These are phyloP conservation scores for Drosophila setifemur DNA, from an alignment of 1,140 invertebrate species.

Conservation along the genomic window DNA sequence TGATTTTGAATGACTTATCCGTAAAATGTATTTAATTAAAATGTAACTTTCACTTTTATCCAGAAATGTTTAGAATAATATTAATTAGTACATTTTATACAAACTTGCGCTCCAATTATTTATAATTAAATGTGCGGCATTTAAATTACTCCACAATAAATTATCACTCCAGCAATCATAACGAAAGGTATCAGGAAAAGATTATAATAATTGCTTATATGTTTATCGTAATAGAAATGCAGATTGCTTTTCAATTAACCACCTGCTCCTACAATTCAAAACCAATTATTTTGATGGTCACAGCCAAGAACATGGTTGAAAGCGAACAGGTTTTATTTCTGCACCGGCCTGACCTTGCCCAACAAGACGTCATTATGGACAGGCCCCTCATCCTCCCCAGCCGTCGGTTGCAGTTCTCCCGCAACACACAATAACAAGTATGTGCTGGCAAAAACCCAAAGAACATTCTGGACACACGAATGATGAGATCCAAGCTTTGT, in stretches of 20 bases:
- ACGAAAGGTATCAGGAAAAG: background rate
- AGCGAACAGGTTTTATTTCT: constrained; percentile 23
- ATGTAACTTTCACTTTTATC: too few species aligned
- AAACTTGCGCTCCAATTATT: too few species aligned
- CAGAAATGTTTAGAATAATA: too few species aligned
- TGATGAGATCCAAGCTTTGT: background rate
- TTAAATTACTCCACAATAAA: background rate
- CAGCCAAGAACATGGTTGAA: constrained; percentile 6
- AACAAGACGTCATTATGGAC: constrained; percentile 14
- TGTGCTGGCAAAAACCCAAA: background rate
- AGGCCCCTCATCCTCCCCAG: background rate
- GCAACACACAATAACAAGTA: constrained; percentile 2
- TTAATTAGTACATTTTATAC: too few species aligned
- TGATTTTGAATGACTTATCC: too few species aligned
- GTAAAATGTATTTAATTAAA: too few species aligned
- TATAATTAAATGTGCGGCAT: too few species aligned
- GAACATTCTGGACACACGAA: constrained; percentile 6
- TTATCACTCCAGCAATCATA: too few species aligned
- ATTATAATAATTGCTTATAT: background rate
- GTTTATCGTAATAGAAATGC: background rate
- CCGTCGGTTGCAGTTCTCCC: background rate
- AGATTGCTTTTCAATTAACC: constrained; percentile 34
- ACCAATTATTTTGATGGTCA: background rate
- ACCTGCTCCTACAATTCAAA: constrained; percentile 11
- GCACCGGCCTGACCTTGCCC: constrained; percentile 31